A percentile compares a stretch with the other conserved stretches of the same genome.
Conservation (phyloP, 2,888 invertebrate genomes). For the Phyllotreta cruciferae region DNA sequence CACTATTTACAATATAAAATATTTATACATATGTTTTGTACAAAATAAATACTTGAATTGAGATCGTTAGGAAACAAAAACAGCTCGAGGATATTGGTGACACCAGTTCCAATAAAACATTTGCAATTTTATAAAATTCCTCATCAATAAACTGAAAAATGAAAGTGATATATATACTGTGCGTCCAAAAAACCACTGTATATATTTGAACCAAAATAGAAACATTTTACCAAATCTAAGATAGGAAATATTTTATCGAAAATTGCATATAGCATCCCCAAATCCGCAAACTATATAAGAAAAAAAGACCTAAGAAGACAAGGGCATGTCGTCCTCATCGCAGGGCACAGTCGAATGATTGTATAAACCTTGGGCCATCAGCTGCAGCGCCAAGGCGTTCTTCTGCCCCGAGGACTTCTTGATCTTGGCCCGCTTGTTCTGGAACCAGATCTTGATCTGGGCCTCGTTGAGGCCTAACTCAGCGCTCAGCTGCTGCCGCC, state of each 20-base stretch:
- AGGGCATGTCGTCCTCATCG: conserved; percentile 66
- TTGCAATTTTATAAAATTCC: background rate
- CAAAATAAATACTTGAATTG: conserved; percentile 40
- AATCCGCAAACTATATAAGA: conserved; percentile 1
- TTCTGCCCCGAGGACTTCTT: conserved; percentile 89
- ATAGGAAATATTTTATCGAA: too few species aligned
- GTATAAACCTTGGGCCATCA: conserved; percentile 94
- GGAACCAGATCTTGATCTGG: conserved; percentile 98
- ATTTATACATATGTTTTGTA: conserved; percentile 31
- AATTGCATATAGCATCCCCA: conserved; percentile 1
- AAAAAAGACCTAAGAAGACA: conserved; percentile 40
- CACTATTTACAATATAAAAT: conserved; percentile 37
- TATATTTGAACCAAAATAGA: background rate
- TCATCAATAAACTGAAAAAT: too few species aligned
- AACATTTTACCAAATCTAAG: background rate
- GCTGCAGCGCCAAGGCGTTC: conserved; percentile 84
- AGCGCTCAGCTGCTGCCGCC: conserved; percentile 88
- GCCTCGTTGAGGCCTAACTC: conserved; percentile 94
- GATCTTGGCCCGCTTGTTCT: conserved; percentile 96
- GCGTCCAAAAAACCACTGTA: too few species aligned
- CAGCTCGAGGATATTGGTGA: conserved; percentile 7
- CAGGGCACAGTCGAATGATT: conserved; percentile 76
- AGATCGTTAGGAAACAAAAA: conserved; percentile 37
- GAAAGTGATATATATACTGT: too few species aligned
- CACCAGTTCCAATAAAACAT: conserved; percentile 1